phyloP scores from a whole-genome alignment of 1,140 invertebrate species.

The Pollicipes pollicipes region DNA sequence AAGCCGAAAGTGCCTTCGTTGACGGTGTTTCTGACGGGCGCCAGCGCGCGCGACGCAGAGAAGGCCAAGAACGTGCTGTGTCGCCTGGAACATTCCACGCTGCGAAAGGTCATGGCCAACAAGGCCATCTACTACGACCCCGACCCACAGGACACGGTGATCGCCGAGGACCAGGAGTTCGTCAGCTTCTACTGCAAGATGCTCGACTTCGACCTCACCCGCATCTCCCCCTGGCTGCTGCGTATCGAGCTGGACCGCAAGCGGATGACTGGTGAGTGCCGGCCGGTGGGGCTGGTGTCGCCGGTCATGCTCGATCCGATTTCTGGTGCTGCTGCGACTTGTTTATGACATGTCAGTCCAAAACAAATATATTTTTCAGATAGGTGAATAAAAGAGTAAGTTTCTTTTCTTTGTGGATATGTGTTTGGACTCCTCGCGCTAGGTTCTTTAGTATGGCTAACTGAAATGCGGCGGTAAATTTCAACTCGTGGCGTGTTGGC shows the following conservation, averaged over 20 bases:
- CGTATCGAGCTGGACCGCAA: conserved; percentile 96
- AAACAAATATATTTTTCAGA: too few species aligned
- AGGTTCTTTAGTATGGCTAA: too few species aligned
- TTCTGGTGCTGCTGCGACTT: too few species aligned
- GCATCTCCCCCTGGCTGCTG: conserved; percentile 94
- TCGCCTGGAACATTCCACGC: conserved; percentile 88
- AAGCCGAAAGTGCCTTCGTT: conserved; percentile 97
- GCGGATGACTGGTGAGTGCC: conserved; percentile 58
- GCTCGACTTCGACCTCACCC: conserved; percentile 95
- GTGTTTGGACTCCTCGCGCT: too few species aligned
- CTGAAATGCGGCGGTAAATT: too few species aligned
- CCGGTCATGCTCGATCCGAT: too few species aligned
- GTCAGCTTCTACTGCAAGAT: conserved; percentile 99
- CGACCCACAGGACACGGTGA: conserved; percentile 94
- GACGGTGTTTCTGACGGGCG: conserved; percentile 90
- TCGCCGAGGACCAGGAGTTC: conserved; percentile 97
- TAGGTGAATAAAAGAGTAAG: too few species aligned
- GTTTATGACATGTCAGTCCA: too few species aligned
- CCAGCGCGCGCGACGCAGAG: conserved; percentile 89
- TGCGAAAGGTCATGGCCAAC: conserved; percentile 91
- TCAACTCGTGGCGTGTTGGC: too few species aligned
- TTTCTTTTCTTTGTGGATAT: too few species aligned
- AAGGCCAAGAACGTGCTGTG: conserved; percentile 98
- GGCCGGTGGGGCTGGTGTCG: too few species aligned
- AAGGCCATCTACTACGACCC: conserved; percentile 99